Evolutionary conservation across 1,140 invertebrate genomes (phyloP).

Genomic region (Drosophila triauraria): DNA sequence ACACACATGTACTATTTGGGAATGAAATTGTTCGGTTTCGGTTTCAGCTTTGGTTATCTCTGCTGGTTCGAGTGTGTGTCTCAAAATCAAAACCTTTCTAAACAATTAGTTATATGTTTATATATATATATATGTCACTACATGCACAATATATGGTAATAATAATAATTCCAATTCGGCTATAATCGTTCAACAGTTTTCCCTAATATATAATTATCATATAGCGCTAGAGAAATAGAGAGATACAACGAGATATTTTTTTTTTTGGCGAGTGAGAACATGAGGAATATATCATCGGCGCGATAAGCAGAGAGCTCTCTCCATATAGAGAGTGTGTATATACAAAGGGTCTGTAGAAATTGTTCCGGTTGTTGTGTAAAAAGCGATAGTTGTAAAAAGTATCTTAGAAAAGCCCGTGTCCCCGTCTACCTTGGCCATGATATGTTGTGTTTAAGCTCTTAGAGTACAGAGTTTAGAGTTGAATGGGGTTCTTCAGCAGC

Average conservation of each 20-base stretch:
- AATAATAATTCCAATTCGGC: slow-evolving; percentile 41
- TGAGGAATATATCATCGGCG: slow-evolving; percentile 28
- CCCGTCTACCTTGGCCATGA: slow-evolving; percentile 36
- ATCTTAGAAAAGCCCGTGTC: slow-evolving; percentile 64
- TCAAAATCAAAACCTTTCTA: slow-evolving; percentile 48
- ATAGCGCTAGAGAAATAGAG: slow-evolving; percentile 25
- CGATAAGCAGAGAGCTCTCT: slow-evolving; percentile 25
- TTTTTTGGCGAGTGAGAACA: slow-evolving; percentile 35
- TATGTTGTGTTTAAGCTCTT: slow-evolving; percentile 71
- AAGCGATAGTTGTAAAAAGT: slow-evolving; percentile 72
- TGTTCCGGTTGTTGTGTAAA: slow-evolving; percentile 40
- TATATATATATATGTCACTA: slow-evolving; percentile 33
- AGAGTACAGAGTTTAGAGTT: slow-evolving; percentile 48
- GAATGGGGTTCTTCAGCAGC: slow-evolving; percentile 26
- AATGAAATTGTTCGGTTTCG: slow-evolving; percentile 61
- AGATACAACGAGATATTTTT: slow-evolving; percentile 25
- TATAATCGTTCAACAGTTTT: slow-evolving; percentile 34
- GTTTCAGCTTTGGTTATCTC: slow-evolving; percentile 46
- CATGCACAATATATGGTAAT: slow-evolving; percentile 56
- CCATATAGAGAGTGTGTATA: slow-evolving; percentile 48
- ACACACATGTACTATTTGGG: slow-evolving; percentile 57
- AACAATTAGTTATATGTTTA: slow-evolving; percentile 41
- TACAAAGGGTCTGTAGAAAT: slow-evolving; percentile 49
- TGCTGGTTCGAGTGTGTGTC: slow-evolving; percentile 8
- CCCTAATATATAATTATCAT: slow-evolving; percentile 20